phyloP scores from a whole-genome alignment of 2,888 invertebrate genomes.

The Gortyna flavago region DNA sequence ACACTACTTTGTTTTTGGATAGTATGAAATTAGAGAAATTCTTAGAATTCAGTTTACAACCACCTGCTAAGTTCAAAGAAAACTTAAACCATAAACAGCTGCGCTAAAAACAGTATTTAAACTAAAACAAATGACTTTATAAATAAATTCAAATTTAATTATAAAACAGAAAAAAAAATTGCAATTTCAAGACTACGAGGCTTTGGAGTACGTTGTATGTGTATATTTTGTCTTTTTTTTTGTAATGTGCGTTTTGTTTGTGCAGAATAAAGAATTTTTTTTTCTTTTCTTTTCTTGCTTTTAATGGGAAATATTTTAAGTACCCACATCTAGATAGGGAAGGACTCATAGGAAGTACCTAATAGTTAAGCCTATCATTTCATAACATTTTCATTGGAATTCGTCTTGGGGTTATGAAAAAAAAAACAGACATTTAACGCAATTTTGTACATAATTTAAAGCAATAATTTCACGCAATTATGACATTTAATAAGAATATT shows the following conservation, averaged over 20 bases:
- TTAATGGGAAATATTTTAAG: background rate
- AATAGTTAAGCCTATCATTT: background rate
- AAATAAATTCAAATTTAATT: background rate
- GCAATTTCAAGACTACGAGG: no score
- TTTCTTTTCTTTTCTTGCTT: no score
- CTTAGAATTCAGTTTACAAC: background rate
- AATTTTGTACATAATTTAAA: conserved; percentile 10
- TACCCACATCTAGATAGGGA: no score
- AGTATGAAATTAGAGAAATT: background rate
- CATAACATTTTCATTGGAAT: background rate
- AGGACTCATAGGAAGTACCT: background rate
- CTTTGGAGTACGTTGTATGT: no score
- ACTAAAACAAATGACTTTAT: background rate
- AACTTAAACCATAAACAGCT: background rate
- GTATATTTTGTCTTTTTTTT: no score
- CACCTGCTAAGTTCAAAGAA: background rate
- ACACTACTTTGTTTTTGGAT: background rate
- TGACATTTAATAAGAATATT: conserved; percentile 28
- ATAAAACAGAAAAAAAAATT: background rate
- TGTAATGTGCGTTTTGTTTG: no score
- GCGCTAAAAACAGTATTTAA: background rate
- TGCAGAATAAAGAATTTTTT: no score
- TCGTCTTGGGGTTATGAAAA: background rate
- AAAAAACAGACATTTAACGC: background rate
- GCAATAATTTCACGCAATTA: conserved; percentile 41